These are phyloP conservation scores for Alcedo atthis DNA, from an alignment of 2,797 vertebrate species.

Conservation along the genomic window DNA sequence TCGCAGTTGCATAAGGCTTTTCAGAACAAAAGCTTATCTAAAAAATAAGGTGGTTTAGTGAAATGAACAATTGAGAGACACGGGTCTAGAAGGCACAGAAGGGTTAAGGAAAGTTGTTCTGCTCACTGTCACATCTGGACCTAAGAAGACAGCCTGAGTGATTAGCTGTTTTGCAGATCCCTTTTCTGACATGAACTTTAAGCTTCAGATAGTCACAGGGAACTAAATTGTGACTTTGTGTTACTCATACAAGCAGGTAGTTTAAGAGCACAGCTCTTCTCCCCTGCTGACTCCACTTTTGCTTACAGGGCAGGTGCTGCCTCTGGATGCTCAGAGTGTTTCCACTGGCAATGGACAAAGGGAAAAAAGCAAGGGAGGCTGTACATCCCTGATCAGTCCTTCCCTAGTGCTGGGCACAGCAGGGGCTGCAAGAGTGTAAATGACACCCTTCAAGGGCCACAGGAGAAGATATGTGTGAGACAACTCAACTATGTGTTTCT, in stretches of 20 bases:
- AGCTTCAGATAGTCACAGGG: background rate
- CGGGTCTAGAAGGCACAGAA: background rate
- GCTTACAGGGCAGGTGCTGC: background rate
- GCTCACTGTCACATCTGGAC: background rate
- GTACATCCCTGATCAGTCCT: background rate
- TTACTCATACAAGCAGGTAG: background rate
- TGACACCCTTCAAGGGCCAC: background rate
- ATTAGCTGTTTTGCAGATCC: background rate
- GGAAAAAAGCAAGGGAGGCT: background rate
- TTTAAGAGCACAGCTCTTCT: background rate
- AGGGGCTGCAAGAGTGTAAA: background rate
- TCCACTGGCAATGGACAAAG: background rate
- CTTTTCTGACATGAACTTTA: background rate
- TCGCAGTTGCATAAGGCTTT: background rate
- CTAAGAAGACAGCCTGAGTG: background rate
- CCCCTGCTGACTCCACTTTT: background rate
- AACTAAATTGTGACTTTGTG: background rate
- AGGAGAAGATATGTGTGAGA: background rate
- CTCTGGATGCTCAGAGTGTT: background rate
- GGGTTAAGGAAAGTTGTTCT: background rate
- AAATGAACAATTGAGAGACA: background rate
- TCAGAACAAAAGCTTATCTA: background rate
- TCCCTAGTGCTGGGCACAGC: background rate
- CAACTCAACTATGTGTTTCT: background rate
- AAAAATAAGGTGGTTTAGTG: background rate